Conservation (phyloP, 2,797 vertebrate genomes). For the Alca torda region DNA sequence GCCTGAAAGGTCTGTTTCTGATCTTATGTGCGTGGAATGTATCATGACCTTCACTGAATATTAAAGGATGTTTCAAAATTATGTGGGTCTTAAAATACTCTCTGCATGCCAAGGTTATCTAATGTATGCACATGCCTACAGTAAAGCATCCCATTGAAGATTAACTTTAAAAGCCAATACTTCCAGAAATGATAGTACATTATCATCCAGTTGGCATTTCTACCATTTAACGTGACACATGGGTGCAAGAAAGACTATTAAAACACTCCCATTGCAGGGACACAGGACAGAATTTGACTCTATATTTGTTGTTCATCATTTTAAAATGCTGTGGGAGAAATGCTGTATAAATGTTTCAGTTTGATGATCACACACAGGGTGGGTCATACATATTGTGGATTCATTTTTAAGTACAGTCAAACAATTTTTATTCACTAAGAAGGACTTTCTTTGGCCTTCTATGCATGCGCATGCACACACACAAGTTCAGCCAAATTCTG, state of each 20-base stretch:
- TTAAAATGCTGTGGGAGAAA: not conserved
- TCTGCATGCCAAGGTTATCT: constrained; percentile 13
- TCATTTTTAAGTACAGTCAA: not conserved
- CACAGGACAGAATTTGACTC: not conserved
- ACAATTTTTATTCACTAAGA: not conserved
- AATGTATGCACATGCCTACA: constrained; percentile 13
- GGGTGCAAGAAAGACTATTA: not conserved
- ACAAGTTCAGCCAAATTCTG: not conserved
- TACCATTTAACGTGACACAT: constrained; percentile 19
- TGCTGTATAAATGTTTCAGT: not conserved
- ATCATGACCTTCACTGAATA: constrained; percentile 11
- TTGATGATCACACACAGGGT: not conserved
- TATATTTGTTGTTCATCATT: not conserved
- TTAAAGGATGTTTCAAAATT: constrained; percentile 31
- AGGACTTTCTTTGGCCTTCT: not conserved
- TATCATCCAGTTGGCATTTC: constrained; percentile 41
- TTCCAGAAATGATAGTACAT: constrained; percentile 30
- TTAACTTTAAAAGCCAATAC: constrained; percentile 45
- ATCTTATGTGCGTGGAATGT: constrained; percentile 42
- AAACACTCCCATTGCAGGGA: not conserved
- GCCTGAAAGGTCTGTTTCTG: constrained; percentile 15
- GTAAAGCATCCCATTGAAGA: constrained; percentile 9
- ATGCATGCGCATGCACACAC: not conserved
- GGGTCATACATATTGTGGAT: not conserved
- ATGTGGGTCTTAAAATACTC: constrained; percentile 39